These are phyloP conservation scores for Megaustenia siamemsis DNA, from an alignment of 2,888 invertebrate species.

Conservation along the genomic window DNA sequence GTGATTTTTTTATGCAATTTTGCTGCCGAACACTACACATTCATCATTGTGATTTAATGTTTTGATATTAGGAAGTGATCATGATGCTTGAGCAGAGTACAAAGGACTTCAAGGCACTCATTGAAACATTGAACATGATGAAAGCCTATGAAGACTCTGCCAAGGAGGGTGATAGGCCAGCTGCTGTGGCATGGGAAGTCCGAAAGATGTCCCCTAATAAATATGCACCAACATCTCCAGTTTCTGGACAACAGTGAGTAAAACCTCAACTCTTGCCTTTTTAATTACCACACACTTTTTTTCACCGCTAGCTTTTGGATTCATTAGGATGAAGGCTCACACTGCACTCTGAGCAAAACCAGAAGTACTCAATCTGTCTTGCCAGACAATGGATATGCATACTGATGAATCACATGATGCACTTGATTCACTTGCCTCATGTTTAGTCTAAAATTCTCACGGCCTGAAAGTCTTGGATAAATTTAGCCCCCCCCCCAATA, in stretches of 20 bases:
- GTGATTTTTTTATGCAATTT: too few relatives aligned
- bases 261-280: background rate
- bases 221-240: conserved; percentile 68
- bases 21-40: too few relatives aligned
- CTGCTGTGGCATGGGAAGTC: conserved; percentile 96
- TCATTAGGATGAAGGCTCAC: too few relatives aligned
- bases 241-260: conserved; percentile 62
- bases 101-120: conserved; percentile 94
- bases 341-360: too few relatives aligned
- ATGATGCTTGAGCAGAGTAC: conserved; percentile 96
- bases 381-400: too few relatives aligned
- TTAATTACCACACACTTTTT: background rate
- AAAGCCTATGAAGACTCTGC: conserved; percentile 95
- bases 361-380: too few relatives aligned
- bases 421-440: too few relatives aligned
- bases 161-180: conserved; percentile 84
- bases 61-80: conserved; percentile 88
- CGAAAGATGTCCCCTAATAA: conserved; percentile 86
- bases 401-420: too few relatives aligned
- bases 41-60: background rate
- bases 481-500: too few relatives aligned
- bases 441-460: too few relatives aligned
- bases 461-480: too few relatives aligned
- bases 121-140: conserved; percentile 95
- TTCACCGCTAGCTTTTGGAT: too few relatives aligned